phyloP scores from a whole-genome alignment of 1,140 invertebrate species.

The Drosophila tropicalis region DNA sequence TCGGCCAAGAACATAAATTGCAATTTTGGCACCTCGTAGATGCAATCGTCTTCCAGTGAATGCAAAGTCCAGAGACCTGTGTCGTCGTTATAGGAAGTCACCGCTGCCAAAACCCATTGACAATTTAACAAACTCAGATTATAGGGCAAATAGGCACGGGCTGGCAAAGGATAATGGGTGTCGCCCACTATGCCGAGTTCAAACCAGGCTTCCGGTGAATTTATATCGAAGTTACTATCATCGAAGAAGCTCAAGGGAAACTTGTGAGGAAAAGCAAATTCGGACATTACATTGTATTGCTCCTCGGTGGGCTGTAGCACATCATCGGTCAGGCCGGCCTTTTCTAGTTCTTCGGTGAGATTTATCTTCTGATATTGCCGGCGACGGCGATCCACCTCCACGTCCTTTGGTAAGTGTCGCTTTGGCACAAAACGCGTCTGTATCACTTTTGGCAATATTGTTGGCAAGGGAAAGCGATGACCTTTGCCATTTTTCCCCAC shows the following conservation, averaged over 20 bases:
- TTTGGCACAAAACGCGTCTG: slow-evolving; percentile 64
- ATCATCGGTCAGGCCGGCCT: slow-evolving; percentile 51
- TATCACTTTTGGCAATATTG: slow-evolving; percentile 76
- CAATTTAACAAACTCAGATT: slow-evolving; percentile 60
- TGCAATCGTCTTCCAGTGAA: slow-evolving; percentile 58
- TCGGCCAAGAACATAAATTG: slow-evolving; percentile 81
- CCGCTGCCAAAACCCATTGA: slow-evolving; percentile 63
- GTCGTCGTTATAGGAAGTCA: slow-evolving; percentile 49
- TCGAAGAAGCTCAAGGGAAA: slow-evolving; percentile 78
- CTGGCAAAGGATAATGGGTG: slow-evolving; percentile 64
- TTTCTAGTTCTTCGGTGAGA: slow-evolving; percentile 53
- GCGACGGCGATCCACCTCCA: slow-evolving; percentile 72
- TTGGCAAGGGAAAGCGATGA: slow-evolving; percentile 72
- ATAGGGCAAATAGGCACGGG: slow-evolving; percentile 63
- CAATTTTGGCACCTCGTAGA: slow-evolving; percentile 66
- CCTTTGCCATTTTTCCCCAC: slow-evolving; percentile 53
- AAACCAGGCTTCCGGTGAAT: slow-evolving; percentile 70
- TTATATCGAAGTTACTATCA: slow-evolving; percentile 68
- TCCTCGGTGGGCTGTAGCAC: slow-evolving; percentile 72
- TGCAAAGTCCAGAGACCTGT: slow-evolving; percentile 57
- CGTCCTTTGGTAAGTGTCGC: slow-evolving; percentile 72
- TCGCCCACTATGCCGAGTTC: slow-evolving; percentile 66
- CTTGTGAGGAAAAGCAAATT: slow-evolving; percentile 73
- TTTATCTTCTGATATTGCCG: slow-evolving; percentile 67
- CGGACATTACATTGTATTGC: slow-evolving; percentile 66